Percentiles rank a stretch among this genome's conserved stretches.
phyloP scores from a whole-genome alignment of 2,113 vertebrate species.

The Phrynosoma platyrhinos region DNA sequence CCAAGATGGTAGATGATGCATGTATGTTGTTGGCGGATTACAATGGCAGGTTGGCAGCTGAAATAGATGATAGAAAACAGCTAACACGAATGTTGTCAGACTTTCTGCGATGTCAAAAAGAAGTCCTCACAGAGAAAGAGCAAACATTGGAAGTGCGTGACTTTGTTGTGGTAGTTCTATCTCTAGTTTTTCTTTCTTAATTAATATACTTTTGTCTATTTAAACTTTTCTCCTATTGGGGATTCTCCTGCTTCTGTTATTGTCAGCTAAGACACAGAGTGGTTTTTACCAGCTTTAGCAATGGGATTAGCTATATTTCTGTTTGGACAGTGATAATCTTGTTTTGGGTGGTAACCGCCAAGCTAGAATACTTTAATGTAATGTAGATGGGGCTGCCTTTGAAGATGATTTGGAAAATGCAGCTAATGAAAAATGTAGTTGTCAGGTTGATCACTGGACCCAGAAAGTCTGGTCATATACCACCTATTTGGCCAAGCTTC shows the following conservation, averaged over 20 bases:
- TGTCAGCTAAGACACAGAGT: neutral
- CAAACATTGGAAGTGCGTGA: slow-evolving; percentile 99
- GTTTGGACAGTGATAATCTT: neutral
- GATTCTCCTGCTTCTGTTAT: neutral
- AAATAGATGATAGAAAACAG: slow-evolving; percentile 97
- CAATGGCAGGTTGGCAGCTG: slow-evolving; percentile 96
- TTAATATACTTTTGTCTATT: slow-evolving; percentile 56
- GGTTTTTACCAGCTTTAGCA: neutral
- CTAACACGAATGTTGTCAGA: slow-evolving; percentile 92
- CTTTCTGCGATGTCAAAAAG: slow-evolving; percentile 96
- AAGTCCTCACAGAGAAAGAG: slow-evolving; percentile 95
- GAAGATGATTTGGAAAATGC: neutral
- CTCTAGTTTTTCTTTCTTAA: slow-evolving; percentile 58
- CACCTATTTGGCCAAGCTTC: neutral
- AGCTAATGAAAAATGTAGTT: neutral
- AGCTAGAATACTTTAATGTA: neutral
- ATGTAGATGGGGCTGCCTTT: neutral
- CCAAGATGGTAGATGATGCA: slow-evolving; percentile 91
- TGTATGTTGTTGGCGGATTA: slow-evolving; percentile 98
- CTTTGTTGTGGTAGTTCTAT: slow-evolving; percentile 74
- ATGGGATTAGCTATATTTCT: neutral
- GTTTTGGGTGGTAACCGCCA: neutral
- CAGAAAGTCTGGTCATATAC: neutral
- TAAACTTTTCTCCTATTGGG: slow-evolving; percentile 52
- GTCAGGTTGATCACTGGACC: neutral